phyloP scores from a whole-genome alignment of 92 coral and sea anemone genomes.

The Parazoanthus atlanticus region DNA sequence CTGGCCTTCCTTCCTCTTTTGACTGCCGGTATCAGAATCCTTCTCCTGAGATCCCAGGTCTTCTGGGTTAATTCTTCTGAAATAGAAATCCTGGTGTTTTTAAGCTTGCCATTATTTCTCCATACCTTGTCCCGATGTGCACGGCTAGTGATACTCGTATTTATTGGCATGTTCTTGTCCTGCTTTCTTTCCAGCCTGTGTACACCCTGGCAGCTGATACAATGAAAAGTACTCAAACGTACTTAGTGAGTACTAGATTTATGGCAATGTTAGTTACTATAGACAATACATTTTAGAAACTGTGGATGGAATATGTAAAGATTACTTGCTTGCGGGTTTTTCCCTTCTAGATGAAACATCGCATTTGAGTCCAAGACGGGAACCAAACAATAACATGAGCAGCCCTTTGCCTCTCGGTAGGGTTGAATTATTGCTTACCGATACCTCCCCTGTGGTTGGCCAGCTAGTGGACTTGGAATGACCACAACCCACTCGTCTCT shows the following conservation, averaged over 20 bases:
- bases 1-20: no score
- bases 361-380: neutral
- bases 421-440: neutral
- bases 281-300: neutral
- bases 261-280: no score
- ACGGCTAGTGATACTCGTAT: no score
- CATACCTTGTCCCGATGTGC: no score
- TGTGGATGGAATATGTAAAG: neutral
- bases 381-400: neutral
- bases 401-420: neutral
- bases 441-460: slow-evolving; percentile 4
- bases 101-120: no score
- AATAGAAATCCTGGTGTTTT: no score
- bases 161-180: no score
- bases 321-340: neutral
- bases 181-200: no score
- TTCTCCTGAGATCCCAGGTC: no score
- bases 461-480: slow-evolving; percentile 22
- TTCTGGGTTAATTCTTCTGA: no score
- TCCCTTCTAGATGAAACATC: neutral
- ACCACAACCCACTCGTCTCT: neutral
- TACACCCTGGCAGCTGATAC: no score
- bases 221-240: neutral
- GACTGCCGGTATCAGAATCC: no score
- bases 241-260: neutral